Evolutionary conservation across 2,113 vertebrate species (phyloP), one percentile per base, ranked within the genome.

Genomic region (Pseudorhombus dupliciocellatus): DNA sequence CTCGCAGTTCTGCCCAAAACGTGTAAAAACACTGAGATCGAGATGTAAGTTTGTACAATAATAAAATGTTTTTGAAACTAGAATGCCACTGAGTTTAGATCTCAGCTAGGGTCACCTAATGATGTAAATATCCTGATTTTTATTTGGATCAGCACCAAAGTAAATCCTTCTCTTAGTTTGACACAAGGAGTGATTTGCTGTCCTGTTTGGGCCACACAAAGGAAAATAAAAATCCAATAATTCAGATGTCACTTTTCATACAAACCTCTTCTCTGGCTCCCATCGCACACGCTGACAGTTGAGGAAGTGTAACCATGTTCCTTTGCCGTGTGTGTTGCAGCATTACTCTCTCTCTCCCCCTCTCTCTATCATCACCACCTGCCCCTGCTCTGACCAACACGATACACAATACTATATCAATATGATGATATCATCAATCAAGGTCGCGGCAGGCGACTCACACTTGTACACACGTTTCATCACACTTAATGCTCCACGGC

Each of bases 21-120:
- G 72, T 98, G 97, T 90, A 97, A 94, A 89, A 98, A 97, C 83
- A 93, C 95, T 12, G 96, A 96, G 75, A 94, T 96, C 61, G 97
- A 98, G 77, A 95, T 85, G 97, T 98, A 81, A 95, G 96, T 57
- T 12, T 31, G 18, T 31, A 25, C 22, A 37, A 11, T 37, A 37
- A 37, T 28, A 28, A 28, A 28, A 28, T 28, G 26, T 28, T 28
- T 28, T 28, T 28, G 26, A 28, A 28, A 28, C 26, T 28, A 28
- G 26, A 28, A 28, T 28, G 26, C 26, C 26, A 28, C 26, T 28
- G 3, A 3, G 26, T 5, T 5, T 3, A 28, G 26, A 5, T 28
- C 26, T 28, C 26, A 3, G 26, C 26, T 5, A 28, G 5, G 26
- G 26, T 28, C 26, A 2, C 26, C 26, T 28, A 3, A 2, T 28